These are phyloP conservation scores for Solea solea DNA, from an alignment of 2,113 vertebrate species.

Conservation along the genomic window DNA sequence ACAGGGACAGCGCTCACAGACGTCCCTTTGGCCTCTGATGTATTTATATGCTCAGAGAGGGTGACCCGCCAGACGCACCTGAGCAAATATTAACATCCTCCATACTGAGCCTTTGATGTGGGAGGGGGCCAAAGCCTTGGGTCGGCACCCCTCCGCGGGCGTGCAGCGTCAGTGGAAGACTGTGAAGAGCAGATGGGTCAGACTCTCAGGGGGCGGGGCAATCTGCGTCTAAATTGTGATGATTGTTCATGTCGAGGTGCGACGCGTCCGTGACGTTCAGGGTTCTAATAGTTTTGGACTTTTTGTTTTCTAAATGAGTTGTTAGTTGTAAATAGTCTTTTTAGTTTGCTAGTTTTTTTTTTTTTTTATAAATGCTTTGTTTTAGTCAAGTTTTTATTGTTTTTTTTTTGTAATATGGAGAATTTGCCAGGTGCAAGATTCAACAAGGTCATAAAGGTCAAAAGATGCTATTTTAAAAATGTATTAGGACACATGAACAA, in stretches of 20 bases:
- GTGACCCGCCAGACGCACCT: conserved; percentile 74
- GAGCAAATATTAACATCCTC: conserved; percentile 83
- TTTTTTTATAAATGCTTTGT: too few species aligned
- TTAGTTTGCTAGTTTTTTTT: too few species aligned
- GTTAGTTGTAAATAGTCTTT: too few species aligned
- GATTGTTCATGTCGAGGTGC: conserved; percentile 16
- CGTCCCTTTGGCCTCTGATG: conserved; percentile 73
- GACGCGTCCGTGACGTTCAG: too few species aligned
- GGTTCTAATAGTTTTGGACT: too few species aligned
- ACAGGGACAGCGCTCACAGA: conserved; percentile 70
- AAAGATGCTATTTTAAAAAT: too few species aligned
- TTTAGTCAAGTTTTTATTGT: too few species aligned
- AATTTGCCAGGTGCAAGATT: too few species aligned
- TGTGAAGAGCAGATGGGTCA: conserved; percentile 60
- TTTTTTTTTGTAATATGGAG: too few species aligned
- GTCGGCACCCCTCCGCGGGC: conserved; percentile 64
- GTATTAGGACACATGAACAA: too few species aligned
- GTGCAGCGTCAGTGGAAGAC: conserved; percentile 65
- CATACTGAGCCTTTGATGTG: conserved; percentile 78
- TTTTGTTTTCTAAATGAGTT: too few species aligned
- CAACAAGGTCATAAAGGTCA: too few species aligned
- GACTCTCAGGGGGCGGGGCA: conserved; percentile 27
- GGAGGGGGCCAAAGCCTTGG: conserved; percentile 62
- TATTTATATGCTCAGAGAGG: conserved; percentile 76
- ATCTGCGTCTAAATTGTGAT: conserved; percentile 32